These are phyloP conservation scores for Eupsilia transversa DNA, from an alignment of 2,888 invertebrate species.

Conservation along the genomic window DNA sequence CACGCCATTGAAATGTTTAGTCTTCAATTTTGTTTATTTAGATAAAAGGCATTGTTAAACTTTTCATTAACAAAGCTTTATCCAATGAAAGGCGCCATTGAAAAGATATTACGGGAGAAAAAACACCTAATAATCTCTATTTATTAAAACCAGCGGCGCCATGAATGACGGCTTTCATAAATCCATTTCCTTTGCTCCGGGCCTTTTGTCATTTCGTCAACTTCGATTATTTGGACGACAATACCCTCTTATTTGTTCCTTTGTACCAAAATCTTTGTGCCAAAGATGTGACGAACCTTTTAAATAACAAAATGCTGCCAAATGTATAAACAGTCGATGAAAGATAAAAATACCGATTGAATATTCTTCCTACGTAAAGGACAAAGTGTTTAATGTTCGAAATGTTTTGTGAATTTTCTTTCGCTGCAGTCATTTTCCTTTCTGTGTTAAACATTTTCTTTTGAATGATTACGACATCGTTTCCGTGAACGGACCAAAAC, in stretches of 20 bases:
- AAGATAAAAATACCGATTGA: constrained; percentile 55
- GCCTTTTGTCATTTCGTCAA: constrained; percentile 64
- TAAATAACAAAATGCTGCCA: constrained; percentile 52
- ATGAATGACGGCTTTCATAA: constrained; percentile 62
- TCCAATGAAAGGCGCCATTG: constrained; percentile 39
- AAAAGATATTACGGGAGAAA: constrained; percentile 55
- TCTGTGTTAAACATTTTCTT: constrained; percentile 19
- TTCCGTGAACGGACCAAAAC: constrained; percentile 1
- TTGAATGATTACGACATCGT: constrained; percentile 32
- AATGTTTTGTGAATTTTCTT: constrained; percentile 64
- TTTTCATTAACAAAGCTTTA: constrained; percentile 38
- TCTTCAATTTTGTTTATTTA: constrained; percentile 4
- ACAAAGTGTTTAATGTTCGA: constrained; percentile 58
- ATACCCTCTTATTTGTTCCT: constrained; percentile 65
- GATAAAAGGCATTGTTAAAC: constrained; percentile 12
- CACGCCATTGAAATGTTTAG: constrained; percentile 16
- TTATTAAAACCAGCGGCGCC: constrained; percentile 61
- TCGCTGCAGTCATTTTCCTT: constrained; percentile 58
- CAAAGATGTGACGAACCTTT: constrained; percentile 64
- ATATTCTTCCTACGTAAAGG: constrained; percentile 45
- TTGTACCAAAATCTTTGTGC: constrained; percentile 58
- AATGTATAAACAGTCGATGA: constrained; percentile 47
- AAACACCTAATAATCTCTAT: constrained; percentile 58
- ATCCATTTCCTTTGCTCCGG: constrained; percentile 61
- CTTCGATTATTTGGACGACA: constrained; percentile 69